Conservation (phyloP, 2,113 vertebrate genomes). For the Carassius carassius region DNA sequence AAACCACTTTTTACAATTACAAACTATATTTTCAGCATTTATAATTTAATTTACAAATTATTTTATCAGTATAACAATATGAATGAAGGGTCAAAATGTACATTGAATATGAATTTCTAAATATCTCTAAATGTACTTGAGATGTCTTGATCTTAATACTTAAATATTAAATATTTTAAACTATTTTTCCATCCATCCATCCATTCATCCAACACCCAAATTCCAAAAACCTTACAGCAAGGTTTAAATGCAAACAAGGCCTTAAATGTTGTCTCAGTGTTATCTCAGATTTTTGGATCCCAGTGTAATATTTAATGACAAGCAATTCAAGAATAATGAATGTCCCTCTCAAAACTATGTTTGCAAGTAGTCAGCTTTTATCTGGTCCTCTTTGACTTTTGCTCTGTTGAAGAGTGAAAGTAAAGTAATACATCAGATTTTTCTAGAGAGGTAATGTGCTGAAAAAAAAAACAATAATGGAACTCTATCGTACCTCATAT, state of each 20-base stretch:
- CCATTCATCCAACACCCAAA: too few species aligned
- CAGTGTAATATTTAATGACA: background rate
- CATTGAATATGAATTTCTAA: background rate
- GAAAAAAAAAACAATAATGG: background rate
- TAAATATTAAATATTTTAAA: background rate
- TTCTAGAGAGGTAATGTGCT: background rate
- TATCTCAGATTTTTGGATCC: background rate
- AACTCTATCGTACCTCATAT: constrained; percentile 30
- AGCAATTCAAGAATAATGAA: background rate
- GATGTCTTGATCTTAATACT: background rate
- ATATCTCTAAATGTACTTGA: background rate
- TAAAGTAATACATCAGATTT: background rate
- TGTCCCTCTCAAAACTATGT: constrained; percentile 15
- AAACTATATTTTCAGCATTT: background rate
- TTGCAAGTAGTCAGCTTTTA: background rate
- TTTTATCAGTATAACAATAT: background rate
- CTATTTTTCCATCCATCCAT: background rate
- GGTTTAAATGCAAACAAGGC: background rate
- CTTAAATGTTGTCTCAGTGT: background rate
- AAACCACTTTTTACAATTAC: background rate
- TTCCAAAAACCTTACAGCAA: background rate
- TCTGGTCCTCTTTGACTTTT: background rate
- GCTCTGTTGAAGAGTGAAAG: constrained; percentile 19
- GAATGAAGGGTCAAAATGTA: background rate
- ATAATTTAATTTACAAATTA: background rate